Evolutionary conservation across 2,797 vertebrate species (phyloP).

Genomic region (Tamandua tetradactyla): DNA sequence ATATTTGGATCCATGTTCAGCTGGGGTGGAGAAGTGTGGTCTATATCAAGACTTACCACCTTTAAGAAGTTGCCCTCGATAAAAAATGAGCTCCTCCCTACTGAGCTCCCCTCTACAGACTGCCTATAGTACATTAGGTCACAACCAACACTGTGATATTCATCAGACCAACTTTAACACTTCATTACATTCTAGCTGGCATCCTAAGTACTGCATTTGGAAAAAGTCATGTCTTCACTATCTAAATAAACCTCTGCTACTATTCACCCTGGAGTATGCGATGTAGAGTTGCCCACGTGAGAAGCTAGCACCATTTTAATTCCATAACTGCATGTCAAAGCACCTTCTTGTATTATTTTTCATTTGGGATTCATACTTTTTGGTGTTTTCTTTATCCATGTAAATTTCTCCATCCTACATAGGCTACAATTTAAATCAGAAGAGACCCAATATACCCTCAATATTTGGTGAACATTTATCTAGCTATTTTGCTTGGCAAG

Average conservation of each 20-base stretch:
- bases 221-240: not conserved
- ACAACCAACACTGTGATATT: not conserved
- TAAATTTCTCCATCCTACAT: slow-evolving; percentile 14
- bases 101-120: not conserved
- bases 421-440: slow-evolving; percentile 40
- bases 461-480: slow-evolving; percentile 6
- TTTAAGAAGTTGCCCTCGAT: not conserved
- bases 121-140: not conserved
- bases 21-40: not conserved
- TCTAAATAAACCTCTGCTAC: not conserved
- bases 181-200: not conserved
- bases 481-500: slow-evolving; percentile 16
- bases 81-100: not conserved
- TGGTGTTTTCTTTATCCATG: not conserved
- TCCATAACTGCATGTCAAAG: not conserved
- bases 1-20: not conserved
- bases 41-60: not conserved
- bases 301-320: not conserved
- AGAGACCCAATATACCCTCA: not conserved
- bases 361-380: not conserved
- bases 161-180: not conserved
- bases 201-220: not conserved
- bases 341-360: not conserved
- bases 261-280: not conserved
- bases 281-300: not conserved